A percentile compares a stretch with the other conserved stretches of the same genome.
phyloP scores from a whole-genome alignment of 2,888 invertebrate species.

The Noctua janthina region DNA sequence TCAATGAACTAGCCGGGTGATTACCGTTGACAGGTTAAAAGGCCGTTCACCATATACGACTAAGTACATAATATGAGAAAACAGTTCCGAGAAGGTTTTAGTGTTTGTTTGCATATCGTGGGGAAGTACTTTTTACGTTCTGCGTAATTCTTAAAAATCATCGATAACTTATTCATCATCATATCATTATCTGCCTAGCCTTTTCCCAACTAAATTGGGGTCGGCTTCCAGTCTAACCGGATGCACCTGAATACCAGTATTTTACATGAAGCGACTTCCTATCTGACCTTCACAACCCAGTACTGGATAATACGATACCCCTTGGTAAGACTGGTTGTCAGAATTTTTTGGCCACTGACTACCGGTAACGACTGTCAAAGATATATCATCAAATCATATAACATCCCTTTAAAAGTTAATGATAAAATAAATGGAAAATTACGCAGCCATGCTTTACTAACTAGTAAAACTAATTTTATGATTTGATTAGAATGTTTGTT shows the following conservation, averaged over 20 bases:
- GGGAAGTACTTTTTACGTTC: constrained; percentile 39
- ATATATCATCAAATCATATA: background rate
- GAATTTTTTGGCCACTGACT: no score
- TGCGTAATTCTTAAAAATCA: background rate
- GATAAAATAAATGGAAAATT: constrained; percentile 1
- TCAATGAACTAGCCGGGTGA: constrained; percentile 13
- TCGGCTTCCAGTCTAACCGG: no score
- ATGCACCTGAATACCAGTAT: no score
- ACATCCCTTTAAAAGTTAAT: background rate
- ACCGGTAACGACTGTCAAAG: no score
- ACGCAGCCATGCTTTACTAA: background rate
- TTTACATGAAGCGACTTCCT: no score
- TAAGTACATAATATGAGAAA: background rate
- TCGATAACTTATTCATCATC: background rate
- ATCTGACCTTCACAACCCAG: no score
- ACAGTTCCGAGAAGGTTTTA: constrained; percentile 27
- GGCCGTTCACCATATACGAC: background rate
- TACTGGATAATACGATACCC: no score
- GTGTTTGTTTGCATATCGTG: constrained; percentile 19
- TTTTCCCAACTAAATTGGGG: no score
- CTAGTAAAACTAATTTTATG: background rate
- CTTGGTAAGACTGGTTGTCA: no score
- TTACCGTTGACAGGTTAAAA: background rate
- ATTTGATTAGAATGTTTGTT: background rate
- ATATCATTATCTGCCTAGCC: no score